Evolutionary conservation across 2,113 vertebrate genomes (phyloP).

Genomic region (Eretmochelys imbricata): DNA sequence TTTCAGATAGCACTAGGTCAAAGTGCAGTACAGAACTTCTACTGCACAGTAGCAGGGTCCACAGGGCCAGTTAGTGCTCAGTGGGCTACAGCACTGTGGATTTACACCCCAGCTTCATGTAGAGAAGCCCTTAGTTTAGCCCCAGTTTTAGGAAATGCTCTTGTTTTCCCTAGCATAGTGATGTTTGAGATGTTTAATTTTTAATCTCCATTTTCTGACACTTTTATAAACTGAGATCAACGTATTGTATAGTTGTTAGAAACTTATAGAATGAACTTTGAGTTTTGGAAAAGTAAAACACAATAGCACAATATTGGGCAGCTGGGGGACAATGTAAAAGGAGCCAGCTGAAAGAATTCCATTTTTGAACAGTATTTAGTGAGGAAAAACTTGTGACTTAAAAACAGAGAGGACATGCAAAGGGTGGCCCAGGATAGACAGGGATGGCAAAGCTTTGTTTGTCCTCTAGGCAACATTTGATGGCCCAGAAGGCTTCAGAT

Average conservation of each 20-base stretch:
- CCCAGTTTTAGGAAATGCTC: not conserved
- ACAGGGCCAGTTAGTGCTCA: not conserved
- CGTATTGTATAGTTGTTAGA: accelerated
- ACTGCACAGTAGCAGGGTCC: not conserved
- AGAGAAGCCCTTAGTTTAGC: not conserved
- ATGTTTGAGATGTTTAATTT: not conserved
- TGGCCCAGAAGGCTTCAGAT: not conserved
- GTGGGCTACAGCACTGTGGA: not conserved
- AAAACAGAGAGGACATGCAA: not conserved
- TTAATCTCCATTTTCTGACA: accelerated
- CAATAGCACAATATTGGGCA: not conserved
- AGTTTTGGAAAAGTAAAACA: not conserved
- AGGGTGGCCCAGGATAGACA: not conserved
- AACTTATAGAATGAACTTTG: not conserved
- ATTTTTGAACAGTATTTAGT: not conserved
- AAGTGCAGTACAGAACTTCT: not conserved
- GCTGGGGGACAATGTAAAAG: not conserved
- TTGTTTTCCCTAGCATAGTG: not conserved
- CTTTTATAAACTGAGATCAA: not conserved
- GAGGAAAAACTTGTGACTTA: not conserved
- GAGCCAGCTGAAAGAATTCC: not conserved
- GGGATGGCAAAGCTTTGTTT: not conserved
- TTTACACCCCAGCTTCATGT: not conserved
- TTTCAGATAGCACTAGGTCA: not conserved
- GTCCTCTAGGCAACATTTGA: not conserved